These are phyloP conservation scores for Chrosomus eos DNA, from an alignment of 2,797 vertebrate genomes.

Conservation along the genomic window DNA sequence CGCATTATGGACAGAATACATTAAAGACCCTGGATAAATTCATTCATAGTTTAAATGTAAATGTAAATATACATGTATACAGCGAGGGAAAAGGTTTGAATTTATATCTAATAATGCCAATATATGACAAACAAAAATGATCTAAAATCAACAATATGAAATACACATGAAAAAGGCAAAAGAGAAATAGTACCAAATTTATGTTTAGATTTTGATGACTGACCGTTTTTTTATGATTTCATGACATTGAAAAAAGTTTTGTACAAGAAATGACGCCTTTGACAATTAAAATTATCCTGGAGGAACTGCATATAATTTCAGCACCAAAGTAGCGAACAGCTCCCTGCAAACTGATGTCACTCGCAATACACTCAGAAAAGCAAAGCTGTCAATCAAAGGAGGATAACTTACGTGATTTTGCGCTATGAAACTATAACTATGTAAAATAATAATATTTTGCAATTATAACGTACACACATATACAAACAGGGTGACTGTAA, in stretches of 20 bases:
- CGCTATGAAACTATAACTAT: not conserved
- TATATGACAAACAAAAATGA: not conserved
- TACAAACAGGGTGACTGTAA: not conserved
- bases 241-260: not conserved
- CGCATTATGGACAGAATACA: no score
- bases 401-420: not conserved
- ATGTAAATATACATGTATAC: not conserved
- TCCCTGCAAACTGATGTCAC: not conserved
- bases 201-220: no score
- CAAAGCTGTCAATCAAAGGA: not conserved
- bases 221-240: not conserved
- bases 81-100: no score
- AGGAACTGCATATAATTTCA: not conserved
- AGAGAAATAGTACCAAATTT: no score
- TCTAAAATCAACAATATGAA: not conserved
- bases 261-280: not conserved
- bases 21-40: no score
- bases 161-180: not conserved
- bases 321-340: not conserved
- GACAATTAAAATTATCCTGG: not conserved
- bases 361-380: not conserved
- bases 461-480: not conserved
- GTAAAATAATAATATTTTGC: not conserved
- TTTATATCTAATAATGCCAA: not conserved
- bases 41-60: no score